phyloP scores from a whole-genome alignment of 53 echinoderm and acorn worm genomes.

The Echinometra lucunter region DNA sequence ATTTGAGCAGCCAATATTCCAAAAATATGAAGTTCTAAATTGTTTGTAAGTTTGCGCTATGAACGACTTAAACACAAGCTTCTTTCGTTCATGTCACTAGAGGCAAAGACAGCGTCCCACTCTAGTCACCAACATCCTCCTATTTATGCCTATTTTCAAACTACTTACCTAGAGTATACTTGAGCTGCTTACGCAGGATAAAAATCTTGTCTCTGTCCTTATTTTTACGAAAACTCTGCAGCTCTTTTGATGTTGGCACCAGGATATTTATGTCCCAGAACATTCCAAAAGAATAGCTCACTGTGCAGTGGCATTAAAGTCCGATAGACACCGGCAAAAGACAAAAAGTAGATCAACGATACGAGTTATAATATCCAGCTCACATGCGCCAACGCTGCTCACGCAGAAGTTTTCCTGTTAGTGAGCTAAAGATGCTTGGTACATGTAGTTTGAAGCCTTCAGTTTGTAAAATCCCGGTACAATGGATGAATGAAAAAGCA shows the following conservation, averaged over 20 bases:
- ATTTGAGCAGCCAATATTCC: not conserved
- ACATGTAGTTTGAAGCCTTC: not conserved
- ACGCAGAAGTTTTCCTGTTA: not conserved
- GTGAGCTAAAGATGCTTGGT: not conserved
- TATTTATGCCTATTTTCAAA: not conserved
- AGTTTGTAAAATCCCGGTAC: conserved; percentile 39
- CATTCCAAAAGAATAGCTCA: conserved; percentile 53
- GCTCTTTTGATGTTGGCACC: conserved; percentile 23
- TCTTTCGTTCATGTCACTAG: not conserved
- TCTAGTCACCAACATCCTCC: not conserved
- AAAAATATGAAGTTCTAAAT: not conserved
- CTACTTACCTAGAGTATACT: conserved; percentile 49
- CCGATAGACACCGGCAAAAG: conserved; percentile 9
- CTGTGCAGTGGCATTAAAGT: conserved; percentile 48
- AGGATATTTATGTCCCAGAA: conserved; percentile 68
- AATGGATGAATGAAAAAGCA: conserved; percentile 55
- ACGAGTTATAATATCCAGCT: not conserved
- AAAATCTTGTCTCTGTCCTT: conserved; percentile 57
- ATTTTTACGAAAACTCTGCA: conserved; percentile 31
- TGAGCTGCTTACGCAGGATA: conserved; percentile 27
- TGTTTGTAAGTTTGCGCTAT: not conserved
- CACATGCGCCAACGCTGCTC: not conserved
- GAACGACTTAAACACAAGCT: not conserved
- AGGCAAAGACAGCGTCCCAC: not conserved
- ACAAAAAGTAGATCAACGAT: not conserved